phyloP scores from a whole-genome alignment of 2,113 vertebrate genomes.

The Athene noctua region DNA sequence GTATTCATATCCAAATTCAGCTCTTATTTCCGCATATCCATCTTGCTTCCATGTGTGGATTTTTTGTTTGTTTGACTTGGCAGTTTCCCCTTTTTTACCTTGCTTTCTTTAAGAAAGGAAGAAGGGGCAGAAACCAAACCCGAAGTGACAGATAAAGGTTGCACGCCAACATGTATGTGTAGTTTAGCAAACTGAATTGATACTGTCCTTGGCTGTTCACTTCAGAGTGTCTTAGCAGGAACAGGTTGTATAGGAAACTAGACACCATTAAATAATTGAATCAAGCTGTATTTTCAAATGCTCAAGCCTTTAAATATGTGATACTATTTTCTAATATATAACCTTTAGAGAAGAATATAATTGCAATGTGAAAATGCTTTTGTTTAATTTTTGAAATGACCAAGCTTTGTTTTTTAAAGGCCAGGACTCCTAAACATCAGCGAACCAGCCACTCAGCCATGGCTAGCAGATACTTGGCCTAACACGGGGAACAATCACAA shows the following conservation, averaged over 20 bases:
- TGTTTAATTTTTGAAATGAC: not conserved
- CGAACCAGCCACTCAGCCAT: constrained; percentile 90
- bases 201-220: not conserved
- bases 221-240: not conserved
- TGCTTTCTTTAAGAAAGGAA: not conserved
- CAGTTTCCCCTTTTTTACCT: not conserved
- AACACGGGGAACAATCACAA: constrained; percentile 95
- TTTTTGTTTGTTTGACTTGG: not conserved
- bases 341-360: not conserved
- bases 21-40: not conserved
- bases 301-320: not conserved
- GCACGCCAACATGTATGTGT: fast-evolving
- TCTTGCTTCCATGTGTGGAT: not conserved
- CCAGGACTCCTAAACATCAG: constrained; percentile 96
- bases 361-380: not conserved
- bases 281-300: not conserved
- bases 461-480: constrained; percentile 98
- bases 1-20: not conserved
- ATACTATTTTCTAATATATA: not conserved
- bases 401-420: constrained; percentile 69
- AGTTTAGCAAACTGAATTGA: not conserved
- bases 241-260: not conserved
- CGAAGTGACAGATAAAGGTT: not conserved
- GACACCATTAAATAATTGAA: not conserved
- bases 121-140: not conserved